Percentiles rank a stretch among this genome's conserved stretches.
Conservation (phyloP, 1,140 invertebrate genomes). For the Bicyclus anynana region DNA sequence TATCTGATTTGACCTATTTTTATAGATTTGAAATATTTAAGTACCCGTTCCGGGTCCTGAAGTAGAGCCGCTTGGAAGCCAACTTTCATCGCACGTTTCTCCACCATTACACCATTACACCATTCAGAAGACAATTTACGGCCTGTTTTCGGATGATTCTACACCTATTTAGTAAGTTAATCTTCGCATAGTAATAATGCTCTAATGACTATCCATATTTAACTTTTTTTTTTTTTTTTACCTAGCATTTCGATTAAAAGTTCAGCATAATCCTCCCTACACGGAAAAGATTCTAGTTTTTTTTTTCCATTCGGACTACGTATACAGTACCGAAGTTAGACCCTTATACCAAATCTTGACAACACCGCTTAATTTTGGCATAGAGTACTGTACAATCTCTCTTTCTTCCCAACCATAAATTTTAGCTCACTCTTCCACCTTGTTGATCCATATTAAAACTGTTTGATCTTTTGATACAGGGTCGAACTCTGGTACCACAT, state of each 20-base stretch:
- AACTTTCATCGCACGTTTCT: conserved; percentile 29
- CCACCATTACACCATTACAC: too few species aligned
- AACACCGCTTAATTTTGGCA: background rate
- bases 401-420: background rate
- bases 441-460: background rate
- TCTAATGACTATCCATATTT: conserved; percentile 33
- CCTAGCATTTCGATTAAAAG: conserved; percentile 34
- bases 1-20: conserved; percentile 7
- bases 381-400: background rate
- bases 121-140: conserved; percentile 32
- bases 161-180: conserved; percentile 24
- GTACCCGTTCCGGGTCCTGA: conserved; percentile 17
- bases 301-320: background rate
- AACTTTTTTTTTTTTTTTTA: conserved; percentile 22
- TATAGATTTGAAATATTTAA: conserved; percentile 32
- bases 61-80: conserved; percentile 7
- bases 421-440: background rate
- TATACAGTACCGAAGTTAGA: background rate
- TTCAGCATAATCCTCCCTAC: conserved; percentile 14
- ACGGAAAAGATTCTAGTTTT: conserved; percentile 19
- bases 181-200: conserved; percentile 38
- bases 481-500: background rate
- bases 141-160: conserved; percentile 25
- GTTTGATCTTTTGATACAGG: background rate
- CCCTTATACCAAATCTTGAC: too few species aligned